These are phyloP conservation scores for Anableps anableps DNA, from an alignment of 2,797 vertebrate genomes.

Conservation along the genomic window DNA sequence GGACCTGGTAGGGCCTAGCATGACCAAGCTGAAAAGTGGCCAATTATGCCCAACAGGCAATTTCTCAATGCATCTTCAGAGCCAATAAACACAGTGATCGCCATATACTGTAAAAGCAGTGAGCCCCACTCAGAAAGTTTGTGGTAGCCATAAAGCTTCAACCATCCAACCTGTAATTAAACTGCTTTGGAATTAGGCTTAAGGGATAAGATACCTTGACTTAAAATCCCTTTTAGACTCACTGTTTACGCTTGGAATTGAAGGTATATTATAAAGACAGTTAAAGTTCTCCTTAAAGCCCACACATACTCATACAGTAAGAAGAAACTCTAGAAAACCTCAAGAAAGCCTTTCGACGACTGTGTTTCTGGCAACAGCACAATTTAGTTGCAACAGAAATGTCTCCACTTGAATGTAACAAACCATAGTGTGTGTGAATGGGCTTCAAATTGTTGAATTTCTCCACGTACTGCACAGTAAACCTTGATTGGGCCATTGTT, in stretches of 20 bases:
- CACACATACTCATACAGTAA: not conserved
- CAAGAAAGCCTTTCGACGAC: not conserved
- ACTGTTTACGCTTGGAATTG: not conserved
- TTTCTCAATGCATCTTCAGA: not conserved
- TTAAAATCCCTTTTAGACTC: not conserved
- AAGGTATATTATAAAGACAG: not conserved
- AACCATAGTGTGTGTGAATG: not conserved
- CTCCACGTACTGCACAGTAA: not conserved
- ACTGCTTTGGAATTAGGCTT: not conserved
- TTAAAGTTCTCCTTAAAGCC: not conserved
- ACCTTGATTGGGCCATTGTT: not conserved
- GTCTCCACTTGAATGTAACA: not conserved
- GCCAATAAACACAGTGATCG: not conserved
- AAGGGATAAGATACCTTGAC: not conserved
- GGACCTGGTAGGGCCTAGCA: not conserved
- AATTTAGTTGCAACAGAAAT: not conserved
- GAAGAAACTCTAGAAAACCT: not conserved
- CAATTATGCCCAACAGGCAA: not conserved
- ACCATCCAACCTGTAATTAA: not conserved
- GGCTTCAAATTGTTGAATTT: slow-evolving; percentile 1
- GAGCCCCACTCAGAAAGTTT: not conserved
- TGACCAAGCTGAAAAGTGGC: not conserved
- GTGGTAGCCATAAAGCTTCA: not conserved
- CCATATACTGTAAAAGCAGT: not conserved
- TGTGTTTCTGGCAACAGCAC: not conserved